Conservation (phyloP, 2,113 vertebrate genomes). For the Arizona elegans region DNA sequence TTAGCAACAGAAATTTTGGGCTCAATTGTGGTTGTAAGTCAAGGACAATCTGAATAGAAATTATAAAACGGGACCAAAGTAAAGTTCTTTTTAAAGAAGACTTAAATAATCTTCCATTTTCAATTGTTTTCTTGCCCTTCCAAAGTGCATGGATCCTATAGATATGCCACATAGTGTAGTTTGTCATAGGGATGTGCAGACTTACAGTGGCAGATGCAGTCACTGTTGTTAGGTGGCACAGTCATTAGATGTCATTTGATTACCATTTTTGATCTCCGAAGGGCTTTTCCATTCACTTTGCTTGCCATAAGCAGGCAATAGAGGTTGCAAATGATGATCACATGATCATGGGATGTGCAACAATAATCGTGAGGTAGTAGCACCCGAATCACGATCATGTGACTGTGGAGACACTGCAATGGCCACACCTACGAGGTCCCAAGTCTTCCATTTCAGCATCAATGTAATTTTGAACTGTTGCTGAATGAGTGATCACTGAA, state of each 20-base stretch:
- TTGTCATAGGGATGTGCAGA: neutral
- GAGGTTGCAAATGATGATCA: neutral
- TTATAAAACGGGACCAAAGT: slow-evolving; percentile 22
- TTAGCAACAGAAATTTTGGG: too few relatives aligned
- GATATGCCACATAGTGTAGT: neutral
- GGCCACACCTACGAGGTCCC: neutral
- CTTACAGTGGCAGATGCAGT: neutral
- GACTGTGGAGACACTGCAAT: neutral
- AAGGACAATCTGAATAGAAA: neutral
- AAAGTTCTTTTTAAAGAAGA: slow-evolving; percentile 22
- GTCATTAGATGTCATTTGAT: neutral
- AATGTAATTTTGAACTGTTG: neutral
- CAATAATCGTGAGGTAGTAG: neutral
- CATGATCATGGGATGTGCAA: neutral
- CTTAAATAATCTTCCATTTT: neutral
- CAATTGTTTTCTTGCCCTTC: slow-evolving; percentile 9
- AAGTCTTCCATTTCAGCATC: neutral
- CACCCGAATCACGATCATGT: neutral
- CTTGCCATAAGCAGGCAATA: neutral
- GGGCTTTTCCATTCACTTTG: neutral
- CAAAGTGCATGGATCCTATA: neutral
- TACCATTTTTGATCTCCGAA: neutral
- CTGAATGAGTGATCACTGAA: neutral
- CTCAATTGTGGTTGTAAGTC: too few relatives aligned
- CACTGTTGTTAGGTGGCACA: neutral